phyloP scores from a whole-genome alignment of 2,113 vertebrate species.

The Ursus arctos region DNA sequence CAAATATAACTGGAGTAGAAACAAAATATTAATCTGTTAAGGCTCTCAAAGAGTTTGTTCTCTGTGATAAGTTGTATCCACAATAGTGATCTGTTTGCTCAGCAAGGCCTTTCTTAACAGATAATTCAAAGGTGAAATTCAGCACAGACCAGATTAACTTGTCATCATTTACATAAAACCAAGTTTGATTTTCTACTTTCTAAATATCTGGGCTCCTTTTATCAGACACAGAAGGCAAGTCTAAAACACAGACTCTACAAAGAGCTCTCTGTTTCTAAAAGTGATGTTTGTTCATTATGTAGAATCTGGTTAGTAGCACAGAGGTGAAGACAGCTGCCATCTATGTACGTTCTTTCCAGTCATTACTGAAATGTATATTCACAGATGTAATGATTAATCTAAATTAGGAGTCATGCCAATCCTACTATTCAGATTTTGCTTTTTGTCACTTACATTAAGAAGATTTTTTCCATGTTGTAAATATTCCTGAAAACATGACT shows the following conservation, averaged over 20 bases:
- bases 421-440: background rate
- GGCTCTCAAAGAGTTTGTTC: background rate
- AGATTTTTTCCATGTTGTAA: background rate
- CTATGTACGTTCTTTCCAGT: background rate
- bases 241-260: background rate
- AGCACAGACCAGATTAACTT: background rate
- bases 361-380: background rate
- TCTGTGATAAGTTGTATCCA: background rate
- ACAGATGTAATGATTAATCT: background rate
- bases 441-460: background rate
- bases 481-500: background rate
- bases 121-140: background rate
- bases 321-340: background rate
- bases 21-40: background rate
- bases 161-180: background rate
- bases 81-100: background rate
- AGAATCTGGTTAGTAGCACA: background rate
- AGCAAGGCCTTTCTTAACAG: background rate
- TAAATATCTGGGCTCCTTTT: background rate
- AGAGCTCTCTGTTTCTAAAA: constrained; percentile 13
- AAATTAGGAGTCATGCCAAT: background rate
- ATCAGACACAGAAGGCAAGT: background rate
- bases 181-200: background rate
- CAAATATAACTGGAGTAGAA: background rate
- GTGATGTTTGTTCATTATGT: background rate